These are phyloP conservation scores for Melipona beecheii DNA, from an alignment of 2,888 invertebrate genomes.

Conservation along the genomic window DNA sequence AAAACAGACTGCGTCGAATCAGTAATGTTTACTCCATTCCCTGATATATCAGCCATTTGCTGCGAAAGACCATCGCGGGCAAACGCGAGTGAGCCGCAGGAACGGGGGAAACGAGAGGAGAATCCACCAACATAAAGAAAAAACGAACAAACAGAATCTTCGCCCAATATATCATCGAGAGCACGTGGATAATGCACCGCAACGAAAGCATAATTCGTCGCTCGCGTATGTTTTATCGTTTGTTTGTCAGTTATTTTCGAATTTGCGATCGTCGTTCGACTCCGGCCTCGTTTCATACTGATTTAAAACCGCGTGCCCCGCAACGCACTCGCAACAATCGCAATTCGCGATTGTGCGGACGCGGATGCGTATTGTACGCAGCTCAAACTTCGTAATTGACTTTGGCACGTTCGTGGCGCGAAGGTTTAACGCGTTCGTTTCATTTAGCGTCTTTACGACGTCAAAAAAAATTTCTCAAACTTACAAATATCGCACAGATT, in stretches of 20 bases:
- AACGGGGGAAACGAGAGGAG: neutral
- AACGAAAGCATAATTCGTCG: conserved; percentile 37
- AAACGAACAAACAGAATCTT: conserved; percentile 14
- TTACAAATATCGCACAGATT: no score
- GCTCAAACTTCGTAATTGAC: no score
- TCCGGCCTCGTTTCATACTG: conserved; percentile 4
- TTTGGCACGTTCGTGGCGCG: no score
- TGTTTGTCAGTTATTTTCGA: conserved; percentile 37
- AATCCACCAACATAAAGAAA: neutral
- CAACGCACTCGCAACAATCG: neutral
- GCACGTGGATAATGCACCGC: conserved; percentile 36
- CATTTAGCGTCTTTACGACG: no score
- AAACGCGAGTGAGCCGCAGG: neutral
- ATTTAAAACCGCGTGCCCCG: neutral
- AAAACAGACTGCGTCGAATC: neutral
- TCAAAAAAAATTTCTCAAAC: no score
- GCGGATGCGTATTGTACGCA: no score
- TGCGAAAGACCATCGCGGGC: neutral
- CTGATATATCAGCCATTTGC: conserved; percentile 5
- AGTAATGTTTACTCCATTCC: conserved; percentile 16
- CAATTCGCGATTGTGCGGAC: neutral
- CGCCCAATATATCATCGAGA: conserved; percentile 30
- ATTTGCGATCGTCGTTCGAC: conserved; percentile 26
- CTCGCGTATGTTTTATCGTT: conserved; percentile 42
- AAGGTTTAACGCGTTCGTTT: no score